Conservation (phyloP, 2,113 vertebrate species). For the Heteronetta atricapilla region DNA sequence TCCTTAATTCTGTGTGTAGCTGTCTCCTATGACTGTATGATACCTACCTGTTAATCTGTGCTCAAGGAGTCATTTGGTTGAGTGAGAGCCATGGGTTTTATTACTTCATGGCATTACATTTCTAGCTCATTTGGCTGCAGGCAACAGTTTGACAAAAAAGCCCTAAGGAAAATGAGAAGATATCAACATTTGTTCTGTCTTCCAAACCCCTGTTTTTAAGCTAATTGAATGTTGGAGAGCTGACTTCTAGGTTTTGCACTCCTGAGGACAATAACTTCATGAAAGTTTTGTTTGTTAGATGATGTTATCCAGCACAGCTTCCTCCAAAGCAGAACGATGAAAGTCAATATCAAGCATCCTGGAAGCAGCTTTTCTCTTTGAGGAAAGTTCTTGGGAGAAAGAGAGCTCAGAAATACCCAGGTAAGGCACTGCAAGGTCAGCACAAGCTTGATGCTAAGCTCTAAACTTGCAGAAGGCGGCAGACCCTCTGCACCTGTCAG, state of each 20-base stretch:
- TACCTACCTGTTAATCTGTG: neutral
- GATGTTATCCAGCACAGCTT: neutral
- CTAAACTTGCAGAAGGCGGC: neutral
- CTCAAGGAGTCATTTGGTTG: neutral
- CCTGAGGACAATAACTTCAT: neutral
- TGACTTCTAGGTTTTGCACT: neutral
- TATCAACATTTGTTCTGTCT: neutral
- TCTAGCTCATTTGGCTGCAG: neutral
- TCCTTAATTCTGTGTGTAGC: neutral
- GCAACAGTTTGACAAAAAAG: neutral
- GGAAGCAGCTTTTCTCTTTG: neutral
- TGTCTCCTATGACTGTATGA: neutral
- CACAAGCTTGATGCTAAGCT: neutral
- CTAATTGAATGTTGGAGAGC: neutral
- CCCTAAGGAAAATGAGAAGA: neutral
- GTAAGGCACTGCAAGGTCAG: neutral
- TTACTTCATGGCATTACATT: neutral
- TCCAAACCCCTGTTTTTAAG: neutral
- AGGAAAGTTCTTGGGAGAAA: neutral
- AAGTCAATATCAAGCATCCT: neutral
- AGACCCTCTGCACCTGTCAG: neutral
- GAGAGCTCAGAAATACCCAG: neutral
- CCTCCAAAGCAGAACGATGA: neutral
- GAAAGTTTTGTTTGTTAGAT: neutral
- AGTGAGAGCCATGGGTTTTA: neutral